Base-by-base conservation (phyloP, 2,797 vertebrate species). In the Cottoperca gobio region DNA sequence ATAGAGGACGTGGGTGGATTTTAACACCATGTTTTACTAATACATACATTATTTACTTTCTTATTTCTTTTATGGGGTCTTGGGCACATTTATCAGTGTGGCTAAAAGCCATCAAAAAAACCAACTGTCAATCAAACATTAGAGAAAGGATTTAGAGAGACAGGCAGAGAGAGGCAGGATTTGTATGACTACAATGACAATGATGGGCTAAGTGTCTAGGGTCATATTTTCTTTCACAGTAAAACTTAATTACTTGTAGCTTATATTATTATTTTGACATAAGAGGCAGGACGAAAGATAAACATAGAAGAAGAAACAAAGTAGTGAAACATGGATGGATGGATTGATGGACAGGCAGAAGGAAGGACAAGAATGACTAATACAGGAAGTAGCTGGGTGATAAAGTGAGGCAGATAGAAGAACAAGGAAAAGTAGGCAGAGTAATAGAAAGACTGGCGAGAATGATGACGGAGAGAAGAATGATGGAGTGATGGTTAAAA, bases 11-110 rank as follows among this genome's bases (percentile, higher is more conserved):
- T 71, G 54, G 65, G 42, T 52, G 37, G 49, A 81, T 71, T 69
- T 49, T 64, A 70, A 72, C 40, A 50, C 23, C 4, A 31, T 43
- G 19, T 82, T 74, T 72, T 57, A 61, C 9, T 58, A 76, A 79
- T 55, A 35, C 28, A 69, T 65, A 42, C 19, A 68, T 50, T 67
- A n/a, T 64, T 80, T 70, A 64, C 82, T 73, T 83, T 80, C 37
- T 37, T 62, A n/a, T 62, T 64, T 17, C 40, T 71, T 73, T 74
- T 66, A 60, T 78, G 33, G 71, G 78, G 67, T 64, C 53, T 54
- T 40, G 48, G 40, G 60, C 6, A 9, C 63, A 82, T 80, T 79
- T 67, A 66, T 78, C 62, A 77, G 46, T 61, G 26, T 19, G 48
- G 35, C 62, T 66, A 54, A 68, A 78, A 82, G 45, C 73, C 37